phyloP scores from a whole-genome alignment of 1,140 invertebrate species.

The Sitophilus oryzae region DNA sequence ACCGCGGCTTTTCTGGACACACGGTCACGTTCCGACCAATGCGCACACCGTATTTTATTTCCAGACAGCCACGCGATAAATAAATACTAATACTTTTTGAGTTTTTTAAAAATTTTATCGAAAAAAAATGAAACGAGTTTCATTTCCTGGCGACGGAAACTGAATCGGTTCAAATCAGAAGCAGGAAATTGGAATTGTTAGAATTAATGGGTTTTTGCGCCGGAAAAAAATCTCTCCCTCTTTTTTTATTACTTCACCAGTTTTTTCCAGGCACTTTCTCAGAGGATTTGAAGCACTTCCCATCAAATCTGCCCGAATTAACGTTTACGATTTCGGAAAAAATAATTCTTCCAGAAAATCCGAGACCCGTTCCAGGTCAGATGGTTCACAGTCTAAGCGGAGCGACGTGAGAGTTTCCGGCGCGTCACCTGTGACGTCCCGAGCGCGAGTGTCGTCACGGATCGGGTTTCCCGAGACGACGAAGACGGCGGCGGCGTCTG shows the following conservation, averaged over 20 bases:
- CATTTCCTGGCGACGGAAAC: too few relatives aligned
- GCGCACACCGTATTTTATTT: too few relatives aligned
- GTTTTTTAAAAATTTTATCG: too few relatives aligned
- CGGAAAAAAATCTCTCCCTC: background rate
- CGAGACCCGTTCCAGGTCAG: background rate
- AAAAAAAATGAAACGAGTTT: too few relatives aligned
- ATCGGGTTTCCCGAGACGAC: slow-evolving; percentile 13
- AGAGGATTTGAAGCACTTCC: too few relatives aligned
- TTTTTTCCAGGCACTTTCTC: too few relatives aligned
- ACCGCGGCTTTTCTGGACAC: slow-evolving; percentile 20
- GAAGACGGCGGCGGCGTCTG: slow-evolving; percentile 17
- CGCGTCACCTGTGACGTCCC: slow-evolving; percentile 21
- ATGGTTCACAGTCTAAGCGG: background rate
- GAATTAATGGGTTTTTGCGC: background rate
- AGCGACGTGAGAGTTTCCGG: slow-evolving; percentile 2
- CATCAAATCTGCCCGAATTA: too few relatives aligned
- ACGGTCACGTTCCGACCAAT: slow-evolving; percentile 4
- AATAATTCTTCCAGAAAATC: background rate
- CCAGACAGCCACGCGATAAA: too few relatives aligned
- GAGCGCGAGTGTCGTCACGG: slow-evolving; percentile 21
- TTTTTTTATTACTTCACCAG: too few relatives aligned
- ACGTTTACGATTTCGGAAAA: too few relatives aligned
- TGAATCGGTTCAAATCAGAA: background rate
- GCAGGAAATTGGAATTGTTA: background rate
- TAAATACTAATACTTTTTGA: too few relatives aligned